Evolutionary conservation across 2,797 vertebrate genomes (phyloP), one percentile per base, ranked within the genome.

Genomic region (Brotula barbata): DNA sequence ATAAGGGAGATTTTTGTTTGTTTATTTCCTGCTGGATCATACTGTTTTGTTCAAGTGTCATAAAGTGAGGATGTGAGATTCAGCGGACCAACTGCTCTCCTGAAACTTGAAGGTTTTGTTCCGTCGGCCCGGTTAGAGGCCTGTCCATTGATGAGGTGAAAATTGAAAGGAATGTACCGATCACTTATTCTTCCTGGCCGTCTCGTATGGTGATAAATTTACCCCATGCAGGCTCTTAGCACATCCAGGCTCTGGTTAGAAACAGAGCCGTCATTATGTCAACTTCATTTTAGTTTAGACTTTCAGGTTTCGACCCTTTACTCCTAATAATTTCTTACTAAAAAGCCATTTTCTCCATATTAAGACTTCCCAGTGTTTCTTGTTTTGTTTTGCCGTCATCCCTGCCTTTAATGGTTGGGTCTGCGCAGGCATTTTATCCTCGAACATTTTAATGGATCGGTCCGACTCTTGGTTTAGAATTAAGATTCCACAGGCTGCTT

Each of bases 31-130:
- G 62, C 48, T 75, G 75, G 57, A 75, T 44, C 71, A 63, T 34
- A 39, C 47, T 67, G 63, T 67, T 42, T 37, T 16, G 52, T 79
- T 75, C 71, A 28, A 28, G 8, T 28, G 8, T 64, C 57, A 28
- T 64, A 47, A 73, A 61, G 36, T 31, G 40, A 66, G 51, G 44
- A 47, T 33, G 53, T 60, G 51, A 0, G 46, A 69, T 70, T 51
- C 55, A 65, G 76, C 78, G 79, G 76, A 85, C 81, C 79, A 83
- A 39, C 62, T 6, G 77, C 78, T 80, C 74, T 76, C 77, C 64
- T 68, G 45, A 82, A 75, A 87, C 86, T 84, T 88, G 84, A 89
- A 87, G 70, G 74, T 75, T 58, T 60, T 46, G 53, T 80, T 87
- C 85, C 25, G 25, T 28, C 25, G 25, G 82, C 82, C 84, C 79